Evolutionary conservation across 2,888 invertebrate species (phyloP).

Genomic region (Onthophagus sagittarius): DNA sequence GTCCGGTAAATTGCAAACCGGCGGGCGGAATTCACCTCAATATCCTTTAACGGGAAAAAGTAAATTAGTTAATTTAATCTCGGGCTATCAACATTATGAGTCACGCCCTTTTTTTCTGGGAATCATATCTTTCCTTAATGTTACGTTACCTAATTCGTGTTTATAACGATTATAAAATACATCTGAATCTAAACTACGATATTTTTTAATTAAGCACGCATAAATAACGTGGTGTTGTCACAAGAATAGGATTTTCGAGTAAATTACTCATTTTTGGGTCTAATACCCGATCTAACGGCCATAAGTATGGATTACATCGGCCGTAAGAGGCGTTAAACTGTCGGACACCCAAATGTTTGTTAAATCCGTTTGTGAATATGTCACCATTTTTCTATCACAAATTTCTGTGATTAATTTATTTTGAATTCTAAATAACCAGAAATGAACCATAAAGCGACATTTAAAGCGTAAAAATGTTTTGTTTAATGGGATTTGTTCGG

Average conservation of each 20-base stretch:
- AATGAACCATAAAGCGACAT: neutral
- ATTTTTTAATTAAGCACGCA: slow-evolving; percentile 5
- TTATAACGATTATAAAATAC: neutral
- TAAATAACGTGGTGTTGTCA: slow-evolving; percentile 3
- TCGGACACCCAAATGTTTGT: slow-evolving; percentile 32
- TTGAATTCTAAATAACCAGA: too few relatives aligned
- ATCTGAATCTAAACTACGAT: neutral
- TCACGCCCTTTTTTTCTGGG: neutral
- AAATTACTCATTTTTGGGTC: slow-evolving; percentile 5
- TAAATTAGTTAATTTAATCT: neutral
- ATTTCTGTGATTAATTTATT: too few relatives aligned
- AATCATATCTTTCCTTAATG: neutral
- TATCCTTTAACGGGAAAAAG: neutral
- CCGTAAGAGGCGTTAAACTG: slow-evolving; percentile 29
- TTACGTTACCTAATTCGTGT: neutral
- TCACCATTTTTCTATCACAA: slow-evolving; percentile 19
- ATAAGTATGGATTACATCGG: slow-evolving; percentile 32
- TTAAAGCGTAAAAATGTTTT: too few relatives aligned
- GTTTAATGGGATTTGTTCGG: neutral
- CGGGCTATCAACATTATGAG: neutral
- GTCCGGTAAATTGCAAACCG: neutral
- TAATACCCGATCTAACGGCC: slow-evolving; percentile 28
- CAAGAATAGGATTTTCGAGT: neutral
- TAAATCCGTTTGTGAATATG: slow-evolving; percentile 24
- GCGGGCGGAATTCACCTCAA: neutral